These are phyloP conservation scores for Aspidapion aeneum DNA, from an alignment of 2,888 invertebrate species.

Conservation along the genomic window DNA sequence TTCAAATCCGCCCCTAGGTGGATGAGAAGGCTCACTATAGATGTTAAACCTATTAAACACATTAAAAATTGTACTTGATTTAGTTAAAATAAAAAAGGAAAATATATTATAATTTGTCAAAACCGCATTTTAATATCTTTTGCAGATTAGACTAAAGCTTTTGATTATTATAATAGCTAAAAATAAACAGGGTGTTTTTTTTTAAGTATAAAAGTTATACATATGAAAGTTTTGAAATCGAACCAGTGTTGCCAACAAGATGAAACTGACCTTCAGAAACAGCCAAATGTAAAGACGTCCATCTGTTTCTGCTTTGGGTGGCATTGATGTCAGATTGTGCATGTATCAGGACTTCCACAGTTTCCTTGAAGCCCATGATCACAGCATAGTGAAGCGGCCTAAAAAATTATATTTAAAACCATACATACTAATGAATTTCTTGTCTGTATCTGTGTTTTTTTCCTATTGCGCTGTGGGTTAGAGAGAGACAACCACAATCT, in stretches of 20 bases:
- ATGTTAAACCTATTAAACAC: slow-evolving; percentile 33
- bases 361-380: slow-evolving; percentile 54
- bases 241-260: too few species aligned
- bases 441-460: too few species aligned
- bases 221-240: too few species aligned
- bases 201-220: too few species aligned
- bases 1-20: slow-evolving; percentile 56
- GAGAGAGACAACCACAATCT: too few species aligned
- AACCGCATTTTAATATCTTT: not conserved
- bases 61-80: not conserved
- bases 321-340: slow-evolving; percentile 50
- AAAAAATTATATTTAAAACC: slow-evolving; percentile 7
- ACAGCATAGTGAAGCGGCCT: slow-evolving; percentile 62
- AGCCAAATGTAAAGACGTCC: slow-evolving; percentile 61
- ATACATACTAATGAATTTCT: too few species aligned
- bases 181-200: too few species aligned
- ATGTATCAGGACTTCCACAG: slow-evolving; percentile 46
- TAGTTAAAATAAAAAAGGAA: too few species aligned
- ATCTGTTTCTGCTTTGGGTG: slow-evolving; percentile 50
- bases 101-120: not conserved
- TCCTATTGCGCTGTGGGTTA: too few species aligned
- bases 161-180: too few species aligned
- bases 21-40: slow-evolving; percentile 46
- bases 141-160: too few species aligned
- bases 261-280: slow-evolving; percentile 47